Base-by-base conservation (phyloP, 2,797 vertebrate genomes). In the Fundulus diaphanus region DNA sequence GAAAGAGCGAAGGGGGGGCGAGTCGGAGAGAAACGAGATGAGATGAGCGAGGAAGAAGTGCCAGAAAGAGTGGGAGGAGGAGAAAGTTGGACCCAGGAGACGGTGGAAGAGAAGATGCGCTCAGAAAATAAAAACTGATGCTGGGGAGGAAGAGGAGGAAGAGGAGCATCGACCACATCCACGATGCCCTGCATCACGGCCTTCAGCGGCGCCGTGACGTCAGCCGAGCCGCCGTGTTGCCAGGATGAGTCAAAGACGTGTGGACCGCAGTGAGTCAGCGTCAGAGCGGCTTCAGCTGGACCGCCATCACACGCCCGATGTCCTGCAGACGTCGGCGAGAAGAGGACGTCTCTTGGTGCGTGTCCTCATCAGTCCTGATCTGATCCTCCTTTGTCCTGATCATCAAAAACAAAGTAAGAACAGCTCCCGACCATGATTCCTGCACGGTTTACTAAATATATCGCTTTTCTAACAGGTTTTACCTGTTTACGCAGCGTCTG, bases 181-280 rank as follows among this genome's bases (percentile, higher is more conserved):
- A 24, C 31, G 71, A 59, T 33, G 7, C 54, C 29, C 68, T 76
- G 76, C 81, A 59, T 87, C 80, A 80, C 5, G 1, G 73, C 75
- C 80, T 35, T 81, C 20, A 75, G 78, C 61, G 74, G 77, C 68
- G 59, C 81, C 2, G 16, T 74, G 79, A 86, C 63, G 79, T 56
- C 40, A 78, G 70, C 76, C 54, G 68, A 74, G 24, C 11, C 20
- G 70, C 75, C 71, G 40, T n/a, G 75, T 54, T 78, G 63, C 78
- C 40, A 44, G n/a, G 74, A 73, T 80, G 89, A 83, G 78, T 89
- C 85, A 82, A 74, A 82, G 80, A 77, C 71, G 59, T 2, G 54
- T 35, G 77, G 68, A 61, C 65, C 22, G 22, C 11, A 44, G 72
- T 80, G 84, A 83, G 57, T 90, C 85, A 81, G 73, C 4, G 72